A percentile compares a stretch with the other conserved stretches of the same genome.
These are phyloP conservation scores for Xestia ashworthii DNA, from an alignment of 2,888 invertebrate species.

Conservation along the genomic window DNA sequence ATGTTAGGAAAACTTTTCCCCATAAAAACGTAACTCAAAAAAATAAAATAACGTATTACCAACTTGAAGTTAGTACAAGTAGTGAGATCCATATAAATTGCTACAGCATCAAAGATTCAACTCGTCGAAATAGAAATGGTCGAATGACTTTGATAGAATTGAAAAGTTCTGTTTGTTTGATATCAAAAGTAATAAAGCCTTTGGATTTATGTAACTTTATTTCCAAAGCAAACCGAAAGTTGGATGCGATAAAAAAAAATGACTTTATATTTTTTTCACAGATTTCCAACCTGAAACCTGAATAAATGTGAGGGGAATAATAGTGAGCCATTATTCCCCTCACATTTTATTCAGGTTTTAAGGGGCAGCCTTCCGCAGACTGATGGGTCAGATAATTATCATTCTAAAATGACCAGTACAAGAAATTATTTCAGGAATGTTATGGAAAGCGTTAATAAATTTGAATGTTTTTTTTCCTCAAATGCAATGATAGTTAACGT, in stretches of 20 bases:
- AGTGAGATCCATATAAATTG: conserved; percentile 30
- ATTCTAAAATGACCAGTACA: too few species aligned
- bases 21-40: conserved; percentile 1
- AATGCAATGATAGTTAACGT: too few species aligned
- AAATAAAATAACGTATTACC: conserved; percentile 17
- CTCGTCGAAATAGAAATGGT: conserved; percentile 26
- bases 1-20: conserved; percentile 48
- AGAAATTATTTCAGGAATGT: too few species aligned
- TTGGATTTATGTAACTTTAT: conserved; percentile 34
- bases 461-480: too few species aligned
- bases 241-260: conserved; percentile 13
- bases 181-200: conserved; percentile 30
- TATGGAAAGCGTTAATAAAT: too few species aligned
- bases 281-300: too few species aligned
- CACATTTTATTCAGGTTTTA: background rate
- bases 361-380: too few species aligned
- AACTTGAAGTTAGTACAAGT: background rate
- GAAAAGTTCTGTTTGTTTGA: conserved; percentile 46
- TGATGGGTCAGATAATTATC: too few species aligned
- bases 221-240: conserved; percentile 10
- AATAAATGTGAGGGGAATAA: too few species aligned
- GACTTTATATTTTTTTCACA: background rate
- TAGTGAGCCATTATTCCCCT: background rate
- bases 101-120: conserved; percentile 60
- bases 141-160: conserved; percentile 48